Evolutionary conservation across 2,797 vertebrate genomes (phyloP), one percentile per base, ranked within the genome.

Genomic region (Sebastes iracundus): DNA sequence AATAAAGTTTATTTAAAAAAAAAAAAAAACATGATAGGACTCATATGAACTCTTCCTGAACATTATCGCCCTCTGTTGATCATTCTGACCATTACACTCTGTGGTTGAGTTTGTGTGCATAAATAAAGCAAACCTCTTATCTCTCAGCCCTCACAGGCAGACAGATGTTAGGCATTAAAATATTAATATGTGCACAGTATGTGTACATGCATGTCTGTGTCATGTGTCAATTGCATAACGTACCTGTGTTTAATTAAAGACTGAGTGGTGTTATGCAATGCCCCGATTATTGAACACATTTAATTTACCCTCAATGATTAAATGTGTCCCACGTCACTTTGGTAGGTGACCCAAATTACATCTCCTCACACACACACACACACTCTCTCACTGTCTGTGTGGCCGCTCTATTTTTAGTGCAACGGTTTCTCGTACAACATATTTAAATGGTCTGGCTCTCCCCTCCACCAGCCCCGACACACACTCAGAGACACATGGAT

Each of bases 231-330:
- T 89, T 89, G 72, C 87, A 82, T 88, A 89, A 90, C 55, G 69
- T 64, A 88, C 85, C 84, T 92, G 82, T 62, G 67, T 82, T 88
- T 88, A 81, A 91, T 90, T 84, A 88, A 90, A 81, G 32, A 93
- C 94, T 32, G 71, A 13, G 63, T 42, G 32, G 32, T 53, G 76
- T 94, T 93, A 87, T 13, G 77, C 79, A 92, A 93, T 25, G 82
- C n/a, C 84, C 87, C 14, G 81, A 80, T 92, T 86, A 92, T 89
- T 87, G 90, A 93, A 90, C 88, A 82, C 87, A 72, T 86, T 86
- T 78, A 65, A 91, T 90, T 87, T 74, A 84, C 76, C 75, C 84
- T 75, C 73, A 86, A 63, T 91, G 87, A 93, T 94, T 92, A 91
- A 91, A 92, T 87, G 79, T 77, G 87, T 89, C 87, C 87, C 80